Base-by-base conservation (phyloP, 2,113 vertebrate species). In the Anhinga rufa region DNA sequence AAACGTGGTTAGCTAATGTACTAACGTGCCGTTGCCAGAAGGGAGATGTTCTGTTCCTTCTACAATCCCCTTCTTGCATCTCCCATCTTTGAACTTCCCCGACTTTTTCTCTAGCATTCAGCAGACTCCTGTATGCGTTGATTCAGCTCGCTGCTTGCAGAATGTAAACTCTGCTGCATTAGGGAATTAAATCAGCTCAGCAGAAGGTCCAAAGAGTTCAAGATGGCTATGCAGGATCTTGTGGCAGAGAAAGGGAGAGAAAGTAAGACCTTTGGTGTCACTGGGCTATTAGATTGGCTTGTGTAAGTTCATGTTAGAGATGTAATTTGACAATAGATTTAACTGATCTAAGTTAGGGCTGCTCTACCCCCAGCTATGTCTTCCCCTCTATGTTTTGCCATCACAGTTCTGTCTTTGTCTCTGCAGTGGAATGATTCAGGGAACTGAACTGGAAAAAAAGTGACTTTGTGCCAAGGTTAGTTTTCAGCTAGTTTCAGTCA, bases 91-190 rank as follows among this genome's bases (percentile, higher is more conserved):
- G 55, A 65, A 65, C 15, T 42, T 82, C 17, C 10, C 40, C 10
- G 26, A 3, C 16, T 20, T 52, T 68, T 68, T 34, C 29, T 25
- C n/a, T 66, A 61, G 36, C 18, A 29, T 32, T 71, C 55, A 70
- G 2, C 18, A 40, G 38, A 9, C 14, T 65, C 9, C 9, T 2
- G 2, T 28, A 7, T 0, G 0, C 18, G 15, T 42, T 48, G 76
- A 16, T 55, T 57, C 17, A 57, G 28, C 29, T 81, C 7, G 0
- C 25, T 25, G 49, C 38, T 81, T 55, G n/a, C 40, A 64, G 64
- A 74, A 28, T 7, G 6, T 11, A 24, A 40, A 24, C 38, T 17
- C 12, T 17, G 21, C 60, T 78, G 65, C 32, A 2, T 55, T 14
- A 12, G 31, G 46, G 51, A 31, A 4, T 38, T 70, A 61, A 52